Evolutionary conservation across 1,140 invertebrate genomes (phyloP).

Genomic region (Cotesia typhae): DNA sequence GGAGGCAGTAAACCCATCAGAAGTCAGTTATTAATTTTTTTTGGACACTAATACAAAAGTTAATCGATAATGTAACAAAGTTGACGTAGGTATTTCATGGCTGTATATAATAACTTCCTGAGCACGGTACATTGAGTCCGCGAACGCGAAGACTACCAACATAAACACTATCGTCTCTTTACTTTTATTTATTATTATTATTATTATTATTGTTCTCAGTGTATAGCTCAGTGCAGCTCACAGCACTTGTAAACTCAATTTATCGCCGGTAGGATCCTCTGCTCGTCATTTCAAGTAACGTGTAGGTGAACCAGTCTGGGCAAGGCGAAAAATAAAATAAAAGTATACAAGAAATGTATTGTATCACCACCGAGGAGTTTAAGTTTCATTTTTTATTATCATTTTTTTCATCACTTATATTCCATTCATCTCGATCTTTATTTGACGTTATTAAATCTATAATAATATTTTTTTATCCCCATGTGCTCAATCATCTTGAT

Average conservation of each 20-base stretch:
- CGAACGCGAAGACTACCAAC: no score
- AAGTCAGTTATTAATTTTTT: no score
- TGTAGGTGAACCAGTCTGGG: slow-evolving; percentile 44
- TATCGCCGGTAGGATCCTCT: slow-evolving; percentile 32
- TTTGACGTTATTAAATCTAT: no score
- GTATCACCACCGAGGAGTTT: slow-evolving; percentile 14
- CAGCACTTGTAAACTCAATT: slow-evolving; percentile 36
- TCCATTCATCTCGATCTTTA: no score
- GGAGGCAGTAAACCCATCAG: no score
- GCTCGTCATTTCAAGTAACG: slow-evolving; percentile 34
- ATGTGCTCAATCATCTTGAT: no score
- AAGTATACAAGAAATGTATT: background rate
- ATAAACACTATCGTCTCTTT: background rate
- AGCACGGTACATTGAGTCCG: background rate
- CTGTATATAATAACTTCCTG: no score
- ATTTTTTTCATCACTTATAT: background rate
- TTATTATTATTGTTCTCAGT: no score
- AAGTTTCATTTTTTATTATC: slow-evolving; percentile 5
- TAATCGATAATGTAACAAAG: no score
- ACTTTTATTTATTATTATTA: background rate
- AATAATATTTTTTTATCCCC: no score
- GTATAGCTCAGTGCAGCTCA: background rate
- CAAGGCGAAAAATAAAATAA: slow-evolving; percentile 20
- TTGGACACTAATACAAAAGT: no score
- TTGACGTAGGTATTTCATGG: no score